Evolutionary conservation across 2,797 vertebrate species (phyloP).

Genomic region (Brachyrhaphis roseni): DNA sequence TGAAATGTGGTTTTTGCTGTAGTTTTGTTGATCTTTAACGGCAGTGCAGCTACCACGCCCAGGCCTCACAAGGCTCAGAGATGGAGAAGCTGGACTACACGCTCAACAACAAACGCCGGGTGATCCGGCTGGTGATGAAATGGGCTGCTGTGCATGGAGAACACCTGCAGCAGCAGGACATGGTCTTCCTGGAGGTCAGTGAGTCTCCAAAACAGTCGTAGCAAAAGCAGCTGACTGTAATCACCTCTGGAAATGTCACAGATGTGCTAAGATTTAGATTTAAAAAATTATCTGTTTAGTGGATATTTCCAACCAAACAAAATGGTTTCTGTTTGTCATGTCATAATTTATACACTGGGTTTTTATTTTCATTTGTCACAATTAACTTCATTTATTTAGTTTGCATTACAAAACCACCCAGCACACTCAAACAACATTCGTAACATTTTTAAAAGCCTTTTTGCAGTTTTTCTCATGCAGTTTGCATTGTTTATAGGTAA

Average conservation of each 20-base stretch:
- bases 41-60: conserved; percentile 89
- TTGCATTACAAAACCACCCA: neutral
- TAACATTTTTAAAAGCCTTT: neutral
- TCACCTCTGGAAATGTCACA: neutral
- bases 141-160: conserved; percentile 90
- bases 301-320: neutral
- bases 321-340: neutral
- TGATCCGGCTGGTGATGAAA: conserved; percentile 90
- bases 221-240: neutral
- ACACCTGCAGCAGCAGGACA: conserved; percentile 90
- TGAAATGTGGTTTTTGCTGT: conserved; percentile 8
- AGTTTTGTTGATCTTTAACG: conserved; percentile 81
- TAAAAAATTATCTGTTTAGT: neutral
- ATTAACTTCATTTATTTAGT: neutral
- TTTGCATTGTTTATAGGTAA: neutral
- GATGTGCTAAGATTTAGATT: neutral
- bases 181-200: conserved; percentile 91
- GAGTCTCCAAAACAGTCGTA: neutral
- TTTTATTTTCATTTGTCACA: neutral
- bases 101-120: conserved; percentile 93
- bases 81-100: conserved; percentile 96
- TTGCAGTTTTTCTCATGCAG: neutral
- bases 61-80: conserved; percentile 93
- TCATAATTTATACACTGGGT: neutral
- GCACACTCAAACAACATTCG: neutral